These are phyloP conservation scores for Podargus strigoides DNA, from an alignment of 2,797 vertebrate genomes.

Conservation along the genomic window DNA sequence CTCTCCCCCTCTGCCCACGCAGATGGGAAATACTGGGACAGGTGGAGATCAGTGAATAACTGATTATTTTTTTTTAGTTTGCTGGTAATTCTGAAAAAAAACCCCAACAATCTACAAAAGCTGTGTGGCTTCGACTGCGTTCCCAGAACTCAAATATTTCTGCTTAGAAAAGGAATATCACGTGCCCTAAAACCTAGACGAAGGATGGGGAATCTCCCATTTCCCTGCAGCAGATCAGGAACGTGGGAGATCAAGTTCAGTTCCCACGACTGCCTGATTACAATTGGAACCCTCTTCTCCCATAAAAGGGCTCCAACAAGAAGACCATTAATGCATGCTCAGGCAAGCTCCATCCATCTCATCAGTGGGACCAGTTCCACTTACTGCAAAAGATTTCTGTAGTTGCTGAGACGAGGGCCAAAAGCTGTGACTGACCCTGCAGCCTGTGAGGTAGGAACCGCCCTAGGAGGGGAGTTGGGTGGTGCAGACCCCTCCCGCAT, in stretches of 20 bases:
- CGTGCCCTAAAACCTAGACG: rapidly evolving
- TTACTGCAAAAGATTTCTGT: background rate
- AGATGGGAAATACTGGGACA: background rate
- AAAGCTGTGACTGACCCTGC: background rate
- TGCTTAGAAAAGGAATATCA: background rate
- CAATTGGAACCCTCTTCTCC: background rate
- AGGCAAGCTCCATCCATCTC: background rate
- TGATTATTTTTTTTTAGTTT: background rate
- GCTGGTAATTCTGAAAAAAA: background rate
- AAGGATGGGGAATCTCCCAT: background rate
- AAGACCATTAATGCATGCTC: background rate
- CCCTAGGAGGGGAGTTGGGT: background rate
- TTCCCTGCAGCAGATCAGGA: background rate
- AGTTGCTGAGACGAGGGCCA: background rate
- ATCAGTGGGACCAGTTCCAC: background rate
- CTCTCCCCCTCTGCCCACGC: background rate
- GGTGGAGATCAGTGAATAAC: background rate
- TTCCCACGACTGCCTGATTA: background rate
- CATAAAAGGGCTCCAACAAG: background rate
- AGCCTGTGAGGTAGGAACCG: background rate
- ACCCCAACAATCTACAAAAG: background rate
- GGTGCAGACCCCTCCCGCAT: background rate
- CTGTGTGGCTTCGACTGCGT: background rate
- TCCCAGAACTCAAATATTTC: background rate
- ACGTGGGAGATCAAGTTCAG: background rate